Evolutionary conservation across 2,888 invertebrate species (phyloP).

Genomic region (Drosophila pullipes): DNA sequence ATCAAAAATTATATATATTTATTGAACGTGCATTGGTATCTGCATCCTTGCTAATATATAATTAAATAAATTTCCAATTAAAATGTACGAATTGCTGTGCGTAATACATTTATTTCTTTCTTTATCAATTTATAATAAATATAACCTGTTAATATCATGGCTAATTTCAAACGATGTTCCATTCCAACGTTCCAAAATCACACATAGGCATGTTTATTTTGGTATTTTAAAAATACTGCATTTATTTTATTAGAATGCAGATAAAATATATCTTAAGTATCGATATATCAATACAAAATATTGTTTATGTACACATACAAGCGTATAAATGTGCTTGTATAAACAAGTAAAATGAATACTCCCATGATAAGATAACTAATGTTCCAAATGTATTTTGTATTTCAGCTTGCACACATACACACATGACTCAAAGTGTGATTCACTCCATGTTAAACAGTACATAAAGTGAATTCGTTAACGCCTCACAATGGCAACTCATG

Average conservation of each 20-base stretch:
- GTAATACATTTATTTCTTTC: background rate
- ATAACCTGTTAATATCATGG: background rate
- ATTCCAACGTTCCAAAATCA: conserved; percentile 11
- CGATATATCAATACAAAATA: conserved; percentile 24
- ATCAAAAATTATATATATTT: background rate
- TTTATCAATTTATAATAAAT: background rate
- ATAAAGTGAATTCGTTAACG: conserved; percentile 26
- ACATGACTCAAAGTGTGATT: conserved; percentile 46
- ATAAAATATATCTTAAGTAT: conserved; percentile 13
- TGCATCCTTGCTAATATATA: background rate
- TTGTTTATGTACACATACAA: conserved; percentile 30
- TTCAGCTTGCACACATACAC: conserved; percentile 31
- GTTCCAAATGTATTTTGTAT: conserved; percentile 51
- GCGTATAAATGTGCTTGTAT: conserved; percentile 39
- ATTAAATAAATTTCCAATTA: background rate
- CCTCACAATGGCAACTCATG: conserved; percentile 61
- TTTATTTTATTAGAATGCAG: background rate
- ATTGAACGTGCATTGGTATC: background rate
- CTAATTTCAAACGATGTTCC: background rate
- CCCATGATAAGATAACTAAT: conserved; percentile 57
- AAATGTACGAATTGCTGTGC: background rate
- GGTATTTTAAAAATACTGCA: conserved; percentile 19
- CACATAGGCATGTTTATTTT: background rate
- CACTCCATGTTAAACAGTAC: conserved; percentile 38
- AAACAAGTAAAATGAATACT: conserved; percentile 50